These are phyloP conservation scores for Calonectris borealis DNA, from an alignment of 2,113 vertebrate genomes.

Conservation along the genomic window DNA sequence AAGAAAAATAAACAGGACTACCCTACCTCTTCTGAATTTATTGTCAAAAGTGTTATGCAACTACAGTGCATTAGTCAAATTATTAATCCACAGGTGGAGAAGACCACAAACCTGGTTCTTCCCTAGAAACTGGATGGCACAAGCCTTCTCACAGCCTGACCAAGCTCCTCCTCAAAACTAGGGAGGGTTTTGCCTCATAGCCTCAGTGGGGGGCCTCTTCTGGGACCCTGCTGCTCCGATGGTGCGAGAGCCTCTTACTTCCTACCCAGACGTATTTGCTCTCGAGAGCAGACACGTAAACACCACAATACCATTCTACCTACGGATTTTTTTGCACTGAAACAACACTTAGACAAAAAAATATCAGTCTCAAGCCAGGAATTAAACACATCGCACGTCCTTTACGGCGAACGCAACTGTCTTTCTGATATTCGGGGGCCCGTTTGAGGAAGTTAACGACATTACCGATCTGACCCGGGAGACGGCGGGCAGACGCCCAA, in stretches of 20 bases:
- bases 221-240: not conserved
- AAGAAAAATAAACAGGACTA: not conserved
- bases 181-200: not conserved
- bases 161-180: not conserved
- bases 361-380: rapidly evolving
- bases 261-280: rapidly evolving
- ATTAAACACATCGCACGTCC: rapidly evolving
- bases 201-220: rapidly evolving
- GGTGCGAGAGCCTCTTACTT: rapidly evolving
- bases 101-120: not conserved
- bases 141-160: not conserved
- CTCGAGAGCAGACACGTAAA: rapidly evolving
- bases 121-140: not conserved
- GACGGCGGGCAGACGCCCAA: not conserved
- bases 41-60: not conserved
- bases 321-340: not conserved
- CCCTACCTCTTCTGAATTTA: not conserved
- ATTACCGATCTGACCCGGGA: rapidly evolving
- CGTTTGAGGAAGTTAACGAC: not conserved
- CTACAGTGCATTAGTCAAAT: not conserved
- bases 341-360: not conserved
- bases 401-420: too few relatives aligned
- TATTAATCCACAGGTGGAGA: not conserved
- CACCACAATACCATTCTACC: not conserved
- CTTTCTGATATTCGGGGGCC: rapidly evolving